Percentiles rank a stretch among this genome's conserved stretches.
Conservation (phyloP, 2,797 vertebrate species). For the Muraenolepis orangiensis region DNA sequence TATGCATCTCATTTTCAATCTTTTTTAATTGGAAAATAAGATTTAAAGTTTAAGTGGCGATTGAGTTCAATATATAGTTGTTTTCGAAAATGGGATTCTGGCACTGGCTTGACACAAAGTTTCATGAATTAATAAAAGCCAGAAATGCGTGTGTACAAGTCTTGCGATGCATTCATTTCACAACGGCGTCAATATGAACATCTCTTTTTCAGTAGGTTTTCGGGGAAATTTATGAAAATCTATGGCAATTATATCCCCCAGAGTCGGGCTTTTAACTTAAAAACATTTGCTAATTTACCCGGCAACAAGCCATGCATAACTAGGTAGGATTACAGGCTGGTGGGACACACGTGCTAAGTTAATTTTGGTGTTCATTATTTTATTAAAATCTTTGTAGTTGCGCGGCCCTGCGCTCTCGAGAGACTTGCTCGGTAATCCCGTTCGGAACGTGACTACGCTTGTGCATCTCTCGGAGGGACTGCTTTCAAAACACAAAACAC, state of each 20-base stretch:
- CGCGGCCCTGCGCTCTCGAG: slow-evolving; percentile 22
- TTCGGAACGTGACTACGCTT: slow-evolving; percentile 51
- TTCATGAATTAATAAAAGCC: background rate
- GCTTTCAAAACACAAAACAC: background rate
- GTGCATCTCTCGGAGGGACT: background rate
- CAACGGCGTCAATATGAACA: slow-evolving; percentile 17
- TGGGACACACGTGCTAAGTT: slow-evolving; percentile 38
- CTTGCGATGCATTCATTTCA: slow-evolving; percentile 10
- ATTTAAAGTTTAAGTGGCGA: background rate
- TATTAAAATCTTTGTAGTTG: slow-evolving; percentile 43
- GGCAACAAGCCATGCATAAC: slow-evolving; percentile 53
- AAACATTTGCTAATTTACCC: slow-evolving; percentile 45
- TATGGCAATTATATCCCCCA: slow-evolving; percentile 32
- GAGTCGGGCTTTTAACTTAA: slow-evolving; percentile 44
- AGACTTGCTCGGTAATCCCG: slow-evolving; percentile 31
- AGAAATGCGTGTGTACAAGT: background rate
- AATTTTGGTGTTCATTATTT: slow-evolving; percentile 50
- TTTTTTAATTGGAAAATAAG: background rate
- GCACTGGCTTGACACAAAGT: background rate
- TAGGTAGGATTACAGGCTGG: slow-evolving; percentile 16
- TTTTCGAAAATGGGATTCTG: background rate
- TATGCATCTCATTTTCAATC: background rate
- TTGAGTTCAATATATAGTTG: background rate
- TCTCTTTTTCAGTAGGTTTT: slow-evolving; percentile 9
- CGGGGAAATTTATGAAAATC: slow-evolving; percentile 12